These are phyloP conservation scores for Sarcophaga variegata DNA, from an alignment of 2,888 invertebrate species.

Conservation along the genomic window DNA sequence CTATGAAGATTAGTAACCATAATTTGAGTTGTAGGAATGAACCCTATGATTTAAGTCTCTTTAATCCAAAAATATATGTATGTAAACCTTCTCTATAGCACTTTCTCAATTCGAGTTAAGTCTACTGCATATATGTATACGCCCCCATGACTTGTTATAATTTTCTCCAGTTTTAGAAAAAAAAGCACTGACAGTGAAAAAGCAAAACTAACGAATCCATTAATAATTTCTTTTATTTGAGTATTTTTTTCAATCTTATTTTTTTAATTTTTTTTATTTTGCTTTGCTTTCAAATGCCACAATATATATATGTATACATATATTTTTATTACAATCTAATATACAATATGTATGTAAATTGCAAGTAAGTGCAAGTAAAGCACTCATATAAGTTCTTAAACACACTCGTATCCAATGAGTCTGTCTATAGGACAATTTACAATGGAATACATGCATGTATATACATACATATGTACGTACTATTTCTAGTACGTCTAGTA, in stretches of 20 bases:
- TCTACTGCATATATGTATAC: neutral
- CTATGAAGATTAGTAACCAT: no score
- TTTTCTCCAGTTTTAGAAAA: neutral
- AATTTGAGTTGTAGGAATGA: no score
- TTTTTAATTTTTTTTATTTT: neutral
- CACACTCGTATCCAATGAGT: neutral
- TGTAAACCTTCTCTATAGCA: neutral
- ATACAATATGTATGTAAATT: neutral
- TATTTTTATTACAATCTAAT: neutral
- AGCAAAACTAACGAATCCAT: slow-evolving; percentile 22
- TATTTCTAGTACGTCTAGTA: neutral
- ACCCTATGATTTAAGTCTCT: no score
- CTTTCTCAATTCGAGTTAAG: neutral
- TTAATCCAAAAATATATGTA: no score
- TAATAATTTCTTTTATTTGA: slow-evolving; percentile 24
- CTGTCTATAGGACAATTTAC: neutral
- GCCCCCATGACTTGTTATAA: neutral
- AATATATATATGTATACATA: neutral
- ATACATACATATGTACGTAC: neutral
- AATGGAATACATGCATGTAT: neutral
- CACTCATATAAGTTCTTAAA: neutral
- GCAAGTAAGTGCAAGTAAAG: neutral
- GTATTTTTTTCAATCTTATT: neutral
- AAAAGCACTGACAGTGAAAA: neutral
- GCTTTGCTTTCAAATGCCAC: neutral